These are phyloP conservation scores for Pachydiplax longipennis DNA, from an alignment of 2,888 invertebrate species.

Conservation along the genomic window DNA sequence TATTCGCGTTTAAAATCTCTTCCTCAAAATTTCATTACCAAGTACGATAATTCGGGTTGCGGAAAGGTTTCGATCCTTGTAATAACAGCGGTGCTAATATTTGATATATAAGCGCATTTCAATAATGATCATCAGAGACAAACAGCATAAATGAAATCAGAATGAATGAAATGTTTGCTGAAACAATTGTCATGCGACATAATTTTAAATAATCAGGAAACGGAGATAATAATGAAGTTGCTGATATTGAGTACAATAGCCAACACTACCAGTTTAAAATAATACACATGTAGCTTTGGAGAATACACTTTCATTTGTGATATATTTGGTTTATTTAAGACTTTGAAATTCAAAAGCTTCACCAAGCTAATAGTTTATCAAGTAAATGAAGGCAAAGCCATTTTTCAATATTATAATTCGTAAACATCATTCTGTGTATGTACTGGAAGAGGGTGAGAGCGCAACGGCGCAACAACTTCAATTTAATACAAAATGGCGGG, in stretches of 20 bases:
- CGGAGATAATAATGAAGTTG: conserved; percentile 22
- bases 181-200: background rate
- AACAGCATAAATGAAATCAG: background rate
- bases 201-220: background rate
- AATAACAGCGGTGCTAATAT: background rate
- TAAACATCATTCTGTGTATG: background rate
- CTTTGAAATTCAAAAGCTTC: background rate
- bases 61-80: background rate
- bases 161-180: background rate
- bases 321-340: background rate
- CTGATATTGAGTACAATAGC: background rate
- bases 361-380: background rate
- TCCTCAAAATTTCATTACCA: background rate
- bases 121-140: background rate
- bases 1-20: too few species aligned
- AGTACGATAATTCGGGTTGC: background rate
- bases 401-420: background rate
- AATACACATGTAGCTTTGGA: background rate
- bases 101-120: background rate
- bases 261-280: conserved; percentile 18
- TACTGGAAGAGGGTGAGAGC: background rate
- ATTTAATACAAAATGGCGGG: conserved; percentile 41
- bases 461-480: conserved; percentile 31
- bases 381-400: background rate
- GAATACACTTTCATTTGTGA: background rate